Percentiles rank a stretch among this genome's conserved stretches.
These are phyloP conservation scores for Myodes glareolus DNA, from an alignment of 2,113 vertebrate genomes.

Conservation along the genomic window DNA sequence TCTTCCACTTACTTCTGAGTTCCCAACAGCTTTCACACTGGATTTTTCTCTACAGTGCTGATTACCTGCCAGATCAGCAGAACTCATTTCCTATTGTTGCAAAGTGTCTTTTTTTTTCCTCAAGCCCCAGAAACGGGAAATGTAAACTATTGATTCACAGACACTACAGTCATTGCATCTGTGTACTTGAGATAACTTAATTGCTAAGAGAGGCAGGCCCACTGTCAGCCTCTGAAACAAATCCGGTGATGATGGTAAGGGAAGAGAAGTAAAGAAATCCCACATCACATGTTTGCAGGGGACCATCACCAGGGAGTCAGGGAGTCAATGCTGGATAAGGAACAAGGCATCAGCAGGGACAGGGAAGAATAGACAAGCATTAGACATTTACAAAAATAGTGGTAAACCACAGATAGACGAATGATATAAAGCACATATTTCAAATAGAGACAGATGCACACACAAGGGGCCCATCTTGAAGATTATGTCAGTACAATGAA, in stretches of 20 bases:
- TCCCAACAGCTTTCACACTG: conserved; percentile 28
- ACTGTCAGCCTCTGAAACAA: conserved; percentile 52
- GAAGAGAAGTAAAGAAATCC: conserved; percentile 48
- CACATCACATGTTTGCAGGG: neutral
- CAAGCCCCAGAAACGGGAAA: conserved; percentile 3
- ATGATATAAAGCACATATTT: conserved; percentile 23
- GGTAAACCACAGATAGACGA: conserved; percentile 42
- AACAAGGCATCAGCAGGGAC: neutral
- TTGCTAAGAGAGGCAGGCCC: conserved; percentile 45
- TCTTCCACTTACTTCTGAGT: conserved; percentile 39
- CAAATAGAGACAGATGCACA: neutral
- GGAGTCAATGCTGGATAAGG: neutral
- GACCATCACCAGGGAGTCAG: neutral
- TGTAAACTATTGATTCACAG: neutral
- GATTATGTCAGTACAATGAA: neutral
- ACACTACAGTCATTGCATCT: conserved; percentile 30
- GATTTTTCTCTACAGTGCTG: conserved; percentile 38
- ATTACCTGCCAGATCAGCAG: conserved; percentile 38
- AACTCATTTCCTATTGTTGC: conserved; percentile 41
- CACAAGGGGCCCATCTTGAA: neutral
- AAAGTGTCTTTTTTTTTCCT: conserved; percentile 53
- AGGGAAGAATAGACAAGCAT: neutral
- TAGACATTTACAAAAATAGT: neutral
- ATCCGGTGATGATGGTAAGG: conserved; percentile 24
- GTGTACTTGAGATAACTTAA: conserved; percentile 56